A percentile compares a stretch with the other conserved stretches of the same genome.
Evolutionary conservation across 2,797 vertebrate genomes (phyloP).

Genomic region (Xenops minutus): DNA sequence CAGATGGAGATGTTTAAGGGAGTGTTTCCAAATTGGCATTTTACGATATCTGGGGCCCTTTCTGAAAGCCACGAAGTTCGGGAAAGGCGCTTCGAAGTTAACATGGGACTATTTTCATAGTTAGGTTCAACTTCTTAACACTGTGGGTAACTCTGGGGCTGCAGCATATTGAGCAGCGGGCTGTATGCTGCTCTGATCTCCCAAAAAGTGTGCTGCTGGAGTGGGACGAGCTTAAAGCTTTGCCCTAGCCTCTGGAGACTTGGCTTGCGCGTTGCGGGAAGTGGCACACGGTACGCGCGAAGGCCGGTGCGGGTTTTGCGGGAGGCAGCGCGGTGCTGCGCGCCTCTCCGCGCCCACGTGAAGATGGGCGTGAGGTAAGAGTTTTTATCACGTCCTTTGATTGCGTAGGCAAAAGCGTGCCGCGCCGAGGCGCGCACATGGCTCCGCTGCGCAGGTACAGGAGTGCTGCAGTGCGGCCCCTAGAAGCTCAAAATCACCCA

Average conservation of each 20-base stretch:
- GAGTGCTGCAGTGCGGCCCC: neutral
- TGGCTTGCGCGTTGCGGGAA: neutral
- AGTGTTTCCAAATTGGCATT: neutral
- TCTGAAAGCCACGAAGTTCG: neutral
- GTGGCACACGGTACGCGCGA: accelerated
- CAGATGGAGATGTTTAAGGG: neutral
- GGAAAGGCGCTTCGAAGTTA: neutral
- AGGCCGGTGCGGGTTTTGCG: neutral
- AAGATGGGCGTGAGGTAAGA: neutral
- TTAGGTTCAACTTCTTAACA: accelerated
- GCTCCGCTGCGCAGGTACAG: neutral
- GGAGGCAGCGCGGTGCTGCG: neutral
- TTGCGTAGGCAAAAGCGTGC: neutral
- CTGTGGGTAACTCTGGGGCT: neutral
- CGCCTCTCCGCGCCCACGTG: neutral
- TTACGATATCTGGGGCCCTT: neutral
- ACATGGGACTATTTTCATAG: neutral
- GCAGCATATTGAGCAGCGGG: neutral
- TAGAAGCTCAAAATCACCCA: neutral
- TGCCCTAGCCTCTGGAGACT: neutral
- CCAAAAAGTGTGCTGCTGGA: accelerated
- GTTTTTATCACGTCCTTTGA: neutral
- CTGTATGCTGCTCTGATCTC: accelerated
- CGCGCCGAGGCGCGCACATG: neutral
- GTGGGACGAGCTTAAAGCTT: neutral